phyloP scores from a whole-genome alignment of 1,140 invertebrate species.

The Nomia melanderi region DNA sequence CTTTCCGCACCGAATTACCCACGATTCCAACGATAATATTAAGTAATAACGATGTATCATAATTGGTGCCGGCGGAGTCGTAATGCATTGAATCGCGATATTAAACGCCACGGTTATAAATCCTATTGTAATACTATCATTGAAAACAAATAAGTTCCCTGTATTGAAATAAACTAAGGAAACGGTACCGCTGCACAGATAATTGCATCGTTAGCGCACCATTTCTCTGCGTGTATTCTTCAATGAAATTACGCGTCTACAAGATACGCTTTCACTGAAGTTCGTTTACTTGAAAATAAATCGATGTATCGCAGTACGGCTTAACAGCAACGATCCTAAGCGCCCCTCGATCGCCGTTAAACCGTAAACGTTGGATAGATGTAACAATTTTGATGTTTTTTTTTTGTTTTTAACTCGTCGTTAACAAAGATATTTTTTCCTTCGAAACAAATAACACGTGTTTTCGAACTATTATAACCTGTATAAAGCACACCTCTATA shows the following conservation, averaged over 20 bases:
- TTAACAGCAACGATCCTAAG: no score
- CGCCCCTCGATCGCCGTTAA: no score
- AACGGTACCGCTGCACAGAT: constrained; percentile 44
- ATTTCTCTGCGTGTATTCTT: constrained; percentile 19
- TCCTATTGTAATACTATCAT: constrained; percentile 7
- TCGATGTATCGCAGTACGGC: neutral
- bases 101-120: neutral
- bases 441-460: no score
- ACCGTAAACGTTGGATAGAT: no score
- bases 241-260: neutral
- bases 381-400: no score
- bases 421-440: no score
- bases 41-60: neutral
- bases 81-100: neutral
- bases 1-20: neutral
- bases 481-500: no score
- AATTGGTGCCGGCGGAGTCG: neutral
- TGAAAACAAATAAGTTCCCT: constrained; percentile 26
- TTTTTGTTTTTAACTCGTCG: no score
- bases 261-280: neutral
- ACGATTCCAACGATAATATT: constrained; percentile 1
- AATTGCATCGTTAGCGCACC: constrained; percentile 41
- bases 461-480: no score
- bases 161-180: constrained; percentile 24
- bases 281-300: neutral